Conservation (phyloP, 2,888 invertebrate genomes). For the Polydrusus cervinus region DNA sequence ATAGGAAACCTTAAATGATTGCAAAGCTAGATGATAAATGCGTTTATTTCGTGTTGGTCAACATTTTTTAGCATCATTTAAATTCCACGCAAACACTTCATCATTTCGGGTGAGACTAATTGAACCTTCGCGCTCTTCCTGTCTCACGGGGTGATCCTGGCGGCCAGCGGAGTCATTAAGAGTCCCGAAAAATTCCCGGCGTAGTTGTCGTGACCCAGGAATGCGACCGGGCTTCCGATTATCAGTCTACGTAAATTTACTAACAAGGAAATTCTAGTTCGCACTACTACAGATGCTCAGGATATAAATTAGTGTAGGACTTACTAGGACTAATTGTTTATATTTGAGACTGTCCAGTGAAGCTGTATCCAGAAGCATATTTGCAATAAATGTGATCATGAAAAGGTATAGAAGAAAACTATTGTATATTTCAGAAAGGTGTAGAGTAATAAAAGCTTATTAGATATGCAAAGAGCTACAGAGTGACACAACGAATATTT, state of each 20-base stretch:
- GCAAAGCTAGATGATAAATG: slow-evolving; percentile 44
- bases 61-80: slow-evolving; percentile 51
- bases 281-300: slow-evolving; percentile 35
- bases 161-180: slow-evolving; percentile 55
- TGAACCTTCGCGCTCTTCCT: slow-evolving; percentile 52
- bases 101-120: slow-evolving; percentile 51
- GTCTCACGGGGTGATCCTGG: slow-evolving; percentile 54
- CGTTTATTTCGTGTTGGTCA: slow-evolving; percentile 49
- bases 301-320: too few species aligned
- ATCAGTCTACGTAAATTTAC: slow-evolving; percentile 44
- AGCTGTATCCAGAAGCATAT: too few species aligned
- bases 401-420: too few species aligned
- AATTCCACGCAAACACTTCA: slow-evolving; percentile 50
- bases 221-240: slow-evolving; percentile 50
- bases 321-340: too few species aligned
- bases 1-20: background rate
- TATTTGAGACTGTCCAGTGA: too few species aligned
- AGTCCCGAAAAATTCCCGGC: slow-evolving; percentile 49
- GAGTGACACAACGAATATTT: too few species aligned
- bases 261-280: slow-evolving; percentile 47
- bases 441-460: too few species aligned
- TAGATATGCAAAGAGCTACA: too few species aligned
- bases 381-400: too few species aligned
- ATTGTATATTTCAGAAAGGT: too few species aligned
- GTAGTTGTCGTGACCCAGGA: slow-evolving; percentile 52